Percentiles rank a stretch among this genome's conserved stretches.
phyloP scores from a whole-genome alignment of 2,797 vertebrate genomes.

The Limnodromus scolopaceus region DNA sequence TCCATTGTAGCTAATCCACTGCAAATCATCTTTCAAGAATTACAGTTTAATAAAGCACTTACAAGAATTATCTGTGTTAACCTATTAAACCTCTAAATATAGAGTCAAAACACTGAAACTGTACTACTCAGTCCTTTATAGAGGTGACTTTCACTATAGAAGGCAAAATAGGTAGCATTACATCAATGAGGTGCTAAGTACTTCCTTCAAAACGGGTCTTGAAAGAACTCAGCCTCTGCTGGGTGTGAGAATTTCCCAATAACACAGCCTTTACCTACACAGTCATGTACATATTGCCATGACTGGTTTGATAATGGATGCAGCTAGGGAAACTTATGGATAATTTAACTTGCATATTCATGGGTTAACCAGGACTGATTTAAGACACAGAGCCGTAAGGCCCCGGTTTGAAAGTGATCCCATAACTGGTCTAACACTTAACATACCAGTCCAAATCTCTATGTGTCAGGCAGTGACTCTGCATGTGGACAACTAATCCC shows the following conservation, averaged over 20 bases:
- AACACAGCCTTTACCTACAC: background rate
- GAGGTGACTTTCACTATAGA: background rate
- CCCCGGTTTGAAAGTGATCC: background rate
- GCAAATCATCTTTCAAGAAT: conserved; percentile 3
- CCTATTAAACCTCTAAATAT: background rate
- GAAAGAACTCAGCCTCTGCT: background rate
- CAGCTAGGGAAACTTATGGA: background rate
- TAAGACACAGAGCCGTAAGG: background rate
- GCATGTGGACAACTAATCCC: background rate
- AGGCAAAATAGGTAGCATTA: background rate
- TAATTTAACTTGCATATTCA: background rate
- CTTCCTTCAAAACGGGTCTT: background rate
- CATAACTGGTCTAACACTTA: background rate
- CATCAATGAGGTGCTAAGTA: background rate
- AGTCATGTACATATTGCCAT: background rate
- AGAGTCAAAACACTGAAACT: background rate
- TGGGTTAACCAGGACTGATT: background rate
- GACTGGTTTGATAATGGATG: background rate
- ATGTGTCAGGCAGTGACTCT: fast-evolving
- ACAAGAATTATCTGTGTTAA: background rate
- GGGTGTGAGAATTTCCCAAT: background rate
- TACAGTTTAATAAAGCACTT: conserved; percentile 33
- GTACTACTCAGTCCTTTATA: background rate
- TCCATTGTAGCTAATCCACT: background rate
- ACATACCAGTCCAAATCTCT: background rate